Evolutionary conservation across 2,888 invertebrate species (phyloP), one percentile per base, ranked within the genome.

Genomic region (Beris chalybata): DNA sequence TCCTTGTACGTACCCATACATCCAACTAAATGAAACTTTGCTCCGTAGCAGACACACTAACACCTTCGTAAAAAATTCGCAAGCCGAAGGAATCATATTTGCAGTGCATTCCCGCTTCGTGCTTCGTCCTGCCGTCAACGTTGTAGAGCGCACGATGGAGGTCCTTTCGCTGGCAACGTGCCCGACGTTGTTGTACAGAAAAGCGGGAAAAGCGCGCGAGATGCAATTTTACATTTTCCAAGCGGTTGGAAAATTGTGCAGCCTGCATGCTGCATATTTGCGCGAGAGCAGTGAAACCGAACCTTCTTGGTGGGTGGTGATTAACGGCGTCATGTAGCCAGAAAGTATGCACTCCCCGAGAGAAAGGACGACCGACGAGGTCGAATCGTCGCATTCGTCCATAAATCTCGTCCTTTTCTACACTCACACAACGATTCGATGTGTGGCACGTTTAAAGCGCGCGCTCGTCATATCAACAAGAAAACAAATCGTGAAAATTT

Each of bases 191-290:
- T 50, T 61, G 38, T 45, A 38, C 12, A 61, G 61, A 9, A 3
- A 22, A 45, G 6, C 9, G 22, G 3, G 47, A 58, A 61, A 50
- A 50, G 52, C 50, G 52, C 61, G 61, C 52, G 50, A 50, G 61
- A 61, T 50, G 61, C 52, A 61, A 38, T 43, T 61, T 61, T 61
- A 61, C 61, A 61, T 50, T 52, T 50, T 22, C 38, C 5, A 30
- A 59, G 22, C 38, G 50, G 38, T 13, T 50, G 61, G 43, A n/a
- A 13, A 50, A 32, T 12, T n/a, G 12, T 22, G 15, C 30, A 29
- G 44, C 47, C 47, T 58, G 47, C 13, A 9, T n/a, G 59, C 7
- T 38, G 13, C 30, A 12, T 52, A 38, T 30, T 45, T 45, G 47
- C 2, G 50, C 32, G 38, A 61, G 22, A 61, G 43, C 61, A 61